Evolutionary conservation across 2,797 vertebrate species (phyloP).

Genomic region (Cygnus olor): DNA sequence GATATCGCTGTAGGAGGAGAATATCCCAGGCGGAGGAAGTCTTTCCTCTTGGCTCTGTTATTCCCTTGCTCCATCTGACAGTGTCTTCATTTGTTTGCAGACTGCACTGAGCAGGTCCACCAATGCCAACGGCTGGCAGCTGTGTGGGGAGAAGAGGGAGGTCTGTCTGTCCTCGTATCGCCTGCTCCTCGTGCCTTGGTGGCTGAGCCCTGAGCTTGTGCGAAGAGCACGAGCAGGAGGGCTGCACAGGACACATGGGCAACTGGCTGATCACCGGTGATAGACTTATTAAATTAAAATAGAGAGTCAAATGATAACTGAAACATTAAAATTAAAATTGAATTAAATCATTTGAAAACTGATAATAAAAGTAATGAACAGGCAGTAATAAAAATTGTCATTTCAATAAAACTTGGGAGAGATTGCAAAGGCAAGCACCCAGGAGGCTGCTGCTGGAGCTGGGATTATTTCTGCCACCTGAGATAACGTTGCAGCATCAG

Average conservation of each 20-base stretch:
- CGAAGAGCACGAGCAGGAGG: background rate
- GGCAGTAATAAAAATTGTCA: background rate
- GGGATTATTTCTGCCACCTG: background rate
- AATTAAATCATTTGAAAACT: background rate
- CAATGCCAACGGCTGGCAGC: background rate
- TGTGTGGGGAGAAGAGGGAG: background rate
- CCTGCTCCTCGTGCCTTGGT: background rate
- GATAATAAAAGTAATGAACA: background rate
- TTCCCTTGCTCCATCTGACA: background rate
- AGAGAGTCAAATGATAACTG: background rate
- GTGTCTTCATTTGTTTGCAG: background rate
- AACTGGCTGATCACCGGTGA: background rate
- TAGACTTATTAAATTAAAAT: background rate
- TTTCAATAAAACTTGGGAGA: background rate
- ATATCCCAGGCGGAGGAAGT: background rate
- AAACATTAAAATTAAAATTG: background rate
- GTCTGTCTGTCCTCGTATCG: background rate
- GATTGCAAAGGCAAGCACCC: background rate
- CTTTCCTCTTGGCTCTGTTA: background rate
- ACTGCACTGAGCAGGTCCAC: background rate
- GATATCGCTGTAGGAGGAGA: background rate
- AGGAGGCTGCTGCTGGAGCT: background rate
- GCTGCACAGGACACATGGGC: rapidly evolving
- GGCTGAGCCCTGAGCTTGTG: background rate
- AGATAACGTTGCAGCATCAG: background rate